A percentile compares a stretch with the other conserved stretches of the same genome.
phyloP scores from a whole-genome alignment of 2,888 invertebrate species.

The Apamea anceps region DNA sequence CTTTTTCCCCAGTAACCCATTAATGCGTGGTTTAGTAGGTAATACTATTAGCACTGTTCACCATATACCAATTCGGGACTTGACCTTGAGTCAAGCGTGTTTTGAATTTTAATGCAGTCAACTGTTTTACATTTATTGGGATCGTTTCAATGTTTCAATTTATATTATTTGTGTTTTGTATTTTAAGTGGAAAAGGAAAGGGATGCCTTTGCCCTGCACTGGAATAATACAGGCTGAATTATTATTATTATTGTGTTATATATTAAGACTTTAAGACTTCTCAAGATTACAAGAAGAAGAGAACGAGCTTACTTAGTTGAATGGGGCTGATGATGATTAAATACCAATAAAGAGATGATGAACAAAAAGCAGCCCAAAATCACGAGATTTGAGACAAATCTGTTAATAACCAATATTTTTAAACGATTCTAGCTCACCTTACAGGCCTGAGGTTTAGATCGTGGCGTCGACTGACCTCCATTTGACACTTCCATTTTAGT shows the following conservation, averaged over 20 bases:
- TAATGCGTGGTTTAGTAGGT: background rate
- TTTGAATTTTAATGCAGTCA: conserved; percentile 30
- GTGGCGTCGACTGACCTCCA: conserved; percentile 84
- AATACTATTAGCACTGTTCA: background rate
- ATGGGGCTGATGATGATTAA: background rate
- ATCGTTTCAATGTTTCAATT: conserved; percentile 1
- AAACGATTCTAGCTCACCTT: conserved; percentile 85
- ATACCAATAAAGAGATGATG: background rate
- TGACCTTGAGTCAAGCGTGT: conserved; percentile 6
- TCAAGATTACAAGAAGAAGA: background rate
- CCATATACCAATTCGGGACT: conserved; percentile 2
- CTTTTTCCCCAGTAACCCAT: background rate
- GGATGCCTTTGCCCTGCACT: background rate
- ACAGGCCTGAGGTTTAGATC: conserved; percentile 93
- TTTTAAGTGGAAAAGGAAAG: background rate
- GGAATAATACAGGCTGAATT: background rate
- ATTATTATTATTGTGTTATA: conserved; percentile 3
- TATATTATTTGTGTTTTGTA: background rate
- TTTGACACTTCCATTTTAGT: conserved; percentile 88
- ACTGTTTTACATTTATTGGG: conserved; percentile 6
- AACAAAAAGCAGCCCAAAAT: background rate
- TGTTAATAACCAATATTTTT: conserved; percentile 9
- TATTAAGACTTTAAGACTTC: background rate
- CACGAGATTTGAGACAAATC: background rate
- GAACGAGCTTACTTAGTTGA: background rate